phyloP scores from a whole-genome alignment of 2,797 vertebrate species.

The Tokudaia tokunoshimensis region DNA sequence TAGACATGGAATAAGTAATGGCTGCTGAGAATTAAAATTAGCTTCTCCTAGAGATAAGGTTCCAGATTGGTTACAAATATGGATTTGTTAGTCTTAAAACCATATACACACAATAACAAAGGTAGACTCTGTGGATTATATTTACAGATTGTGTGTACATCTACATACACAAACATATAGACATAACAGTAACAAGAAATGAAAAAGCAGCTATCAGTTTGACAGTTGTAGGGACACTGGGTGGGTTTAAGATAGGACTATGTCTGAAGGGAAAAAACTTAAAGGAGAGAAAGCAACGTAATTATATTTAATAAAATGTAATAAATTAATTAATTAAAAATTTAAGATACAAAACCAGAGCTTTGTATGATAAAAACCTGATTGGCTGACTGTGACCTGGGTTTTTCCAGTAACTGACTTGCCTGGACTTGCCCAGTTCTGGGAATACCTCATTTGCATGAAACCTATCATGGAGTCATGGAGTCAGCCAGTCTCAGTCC shows the following conservation, averaged over 20 bases:
- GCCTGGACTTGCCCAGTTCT: background rate
- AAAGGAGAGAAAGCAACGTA: background rate
- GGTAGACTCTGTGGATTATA: background rate
- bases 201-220: background rate
- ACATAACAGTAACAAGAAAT: background rate
- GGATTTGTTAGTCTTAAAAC: too few relatives aligned
- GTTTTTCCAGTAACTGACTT: background rate
- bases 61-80: background rate
- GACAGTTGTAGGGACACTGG: background rate
- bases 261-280: background rate
- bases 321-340: background rate
- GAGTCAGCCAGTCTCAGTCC: background rate
- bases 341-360: background rate
- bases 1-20: background rate
- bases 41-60: background rate
- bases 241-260: background rate
- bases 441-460: background rate
- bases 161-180: background rate
- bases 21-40: too few relatives aligned
- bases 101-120: background rate
- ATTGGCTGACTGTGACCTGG: background rate
- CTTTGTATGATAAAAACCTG: background rate
- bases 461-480: background rate
- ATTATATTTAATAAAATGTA: background rate
- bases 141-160: background rate